Evolutionary conservation across 2,888 invertebrate species (phyloP).

Genomic region (Glaucopsyche alexis): DNA sequence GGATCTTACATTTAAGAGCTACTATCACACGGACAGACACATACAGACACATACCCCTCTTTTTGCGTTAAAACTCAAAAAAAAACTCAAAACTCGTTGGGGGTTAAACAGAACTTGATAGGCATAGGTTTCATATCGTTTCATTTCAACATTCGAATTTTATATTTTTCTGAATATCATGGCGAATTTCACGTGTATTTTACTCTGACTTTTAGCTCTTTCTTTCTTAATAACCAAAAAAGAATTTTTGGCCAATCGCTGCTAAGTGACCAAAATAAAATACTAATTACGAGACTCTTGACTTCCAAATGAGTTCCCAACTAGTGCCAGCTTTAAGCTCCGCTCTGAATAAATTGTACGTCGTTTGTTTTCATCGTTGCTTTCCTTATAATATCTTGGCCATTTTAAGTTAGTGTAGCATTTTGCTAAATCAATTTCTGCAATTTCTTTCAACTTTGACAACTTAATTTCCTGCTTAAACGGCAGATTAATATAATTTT

Average conservation of each 20-base stretch:
- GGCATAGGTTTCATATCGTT: no score
- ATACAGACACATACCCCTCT: no score
- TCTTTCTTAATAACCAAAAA: background rate
- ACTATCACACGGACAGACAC: no score
- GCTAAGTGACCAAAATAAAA: background rate
- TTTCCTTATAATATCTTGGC: background rate
- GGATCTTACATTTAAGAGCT: no score
- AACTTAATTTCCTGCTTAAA: no score
- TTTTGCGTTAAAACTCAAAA: no score
- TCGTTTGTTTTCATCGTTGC: background rate
- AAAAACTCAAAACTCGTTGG: no score
- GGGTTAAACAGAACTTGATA: no score
- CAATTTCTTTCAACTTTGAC: background rate
- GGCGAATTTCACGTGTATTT: background rate
- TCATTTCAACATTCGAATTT: no score
- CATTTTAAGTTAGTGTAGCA: background rate
- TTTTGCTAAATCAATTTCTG: background rate
- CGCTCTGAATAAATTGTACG: background rate
- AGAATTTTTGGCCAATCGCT: background rate
- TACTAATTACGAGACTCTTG: background rate
- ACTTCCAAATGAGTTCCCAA: constrained; percentile 6
- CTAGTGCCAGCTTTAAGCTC: background rate
- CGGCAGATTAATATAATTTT: no score
- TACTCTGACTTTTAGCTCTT: background rate
- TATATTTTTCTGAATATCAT: no score